Conservation (phyloP, 1,140 invertebrate genomes). For the Drosophila mojavensis region DNA sequence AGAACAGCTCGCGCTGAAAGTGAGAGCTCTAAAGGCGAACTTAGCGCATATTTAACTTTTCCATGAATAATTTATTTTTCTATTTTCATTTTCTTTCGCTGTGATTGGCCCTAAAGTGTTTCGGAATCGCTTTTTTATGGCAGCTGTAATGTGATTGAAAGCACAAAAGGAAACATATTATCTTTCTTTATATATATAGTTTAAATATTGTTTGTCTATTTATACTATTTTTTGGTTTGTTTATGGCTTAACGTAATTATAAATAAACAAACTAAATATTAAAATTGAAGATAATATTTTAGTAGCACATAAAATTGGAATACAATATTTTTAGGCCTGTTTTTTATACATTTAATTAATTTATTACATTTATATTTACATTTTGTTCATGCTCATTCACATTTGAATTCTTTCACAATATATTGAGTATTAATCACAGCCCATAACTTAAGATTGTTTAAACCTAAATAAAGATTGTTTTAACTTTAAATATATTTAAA, state of each 20-base stretch:
- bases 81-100: conserved; percentile 42
- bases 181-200: background rate
- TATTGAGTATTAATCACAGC: too few relatives aligned
- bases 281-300: too few relatives aligned
- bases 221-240: background rate
- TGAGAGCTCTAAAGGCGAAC: conserved; percentile 64
- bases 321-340: too few relatives aligned
- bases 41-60: conserved; percentile 61
- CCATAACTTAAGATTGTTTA: too few relatives aligned
- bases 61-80: conserved; percentile 71
- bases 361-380: too few relatives aligned
- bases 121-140: conserved; percentile 2
- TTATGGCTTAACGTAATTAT: background rate
- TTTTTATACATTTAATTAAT: too few relatives aligned
- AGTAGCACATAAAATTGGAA: too few relatives aligned
- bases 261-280: background rate
- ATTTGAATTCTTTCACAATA: too few relatives aligned
- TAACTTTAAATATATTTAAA: too few relatives aligned
- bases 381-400: too few relatives aligned
- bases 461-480: too few relatives aligned
- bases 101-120: background rate
- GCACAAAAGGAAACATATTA: too few relatives aligned
- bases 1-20: conserved; percentile 40
- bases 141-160: background rate
- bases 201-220: background rate